Base-by-base conservation (phyloP, 1,140 invertebrate genomes). In the Papilio polytes region DNA sequence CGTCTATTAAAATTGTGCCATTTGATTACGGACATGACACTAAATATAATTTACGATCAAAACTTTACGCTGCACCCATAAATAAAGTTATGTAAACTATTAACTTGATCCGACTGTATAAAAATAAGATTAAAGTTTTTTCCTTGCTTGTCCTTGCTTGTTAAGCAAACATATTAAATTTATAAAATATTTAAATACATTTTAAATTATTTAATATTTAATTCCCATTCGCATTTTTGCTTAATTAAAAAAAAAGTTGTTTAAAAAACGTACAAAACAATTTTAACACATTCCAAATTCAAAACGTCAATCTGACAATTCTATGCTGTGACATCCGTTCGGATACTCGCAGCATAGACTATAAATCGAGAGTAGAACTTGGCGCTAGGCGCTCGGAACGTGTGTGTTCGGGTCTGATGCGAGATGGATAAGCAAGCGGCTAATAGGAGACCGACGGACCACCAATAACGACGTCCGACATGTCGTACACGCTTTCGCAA, bases 381-480 rank as follows among this genome's bases (percentile, higher is more conserved):
- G 31, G 66, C 48, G 66, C 51, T 48, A 15, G 31, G 66, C 66
- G 72, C 44, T 70, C 66, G 80, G 26, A 77, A 77, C 56, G 44
- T 56, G 46, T 56, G 80, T 81, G 81, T 80, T 82, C 77, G 74
- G 46, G 8, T 41, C 31, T 26, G 81, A 82, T 82, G 74, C 53
- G 78, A 82, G 79, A 80, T 78, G 78, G 81, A 82, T 82, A 82
- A 80, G 63, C 81, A 63, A 72, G 73, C 81, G n/a, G 81, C 81
- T 82, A 82, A 82, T 82, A 80, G 81, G 81, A 78, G 51, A 78
- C 22, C 76, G 59, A 72, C 46, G 81, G 81, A 82, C 81, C 81
- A 82, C 81, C 81, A 73, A 53, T 82, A 80, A 80, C 63, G 73
- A 73, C 36, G 44, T 77, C 46, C 53, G 36, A 22, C 72, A 66